Evolutionary conservation across 2,888 invertebrate genomes (phyloP), one percentile per base, ranked within the genome.

Genomic region (Heliconius erato): DNA sequence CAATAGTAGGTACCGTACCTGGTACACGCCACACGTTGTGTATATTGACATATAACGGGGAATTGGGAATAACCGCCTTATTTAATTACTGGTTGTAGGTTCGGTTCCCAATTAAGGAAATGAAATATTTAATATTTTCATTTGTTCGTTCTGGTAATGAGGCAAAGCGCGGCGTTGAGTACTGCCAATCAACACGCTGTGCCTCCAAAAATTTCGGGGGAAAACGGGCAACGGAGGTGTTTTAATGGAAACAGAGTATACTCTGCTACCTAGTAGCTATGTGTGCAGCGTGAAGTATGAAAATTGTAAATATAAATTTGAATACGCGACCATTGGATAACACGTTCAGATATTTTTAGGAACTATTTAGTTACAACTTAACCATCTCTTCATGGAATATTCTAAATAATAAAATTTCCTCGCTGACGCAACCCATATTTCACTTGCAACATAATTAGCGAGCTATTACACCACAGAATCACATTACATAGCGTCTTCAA

Each of bases 401-500:
- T 72, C 76, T 40, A 35, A 76, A 40, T 63, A 63, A 76, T 63
- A 19, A 49, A 28, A 67, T 68, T 78, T 32, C 49, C 28, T 78
- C 68, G 2, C 23, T 65, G 78, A 78, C 28, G 44, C 49, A 78
- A 78, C 49, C 32, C 7, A 78, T 49, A 49, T 78, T 78, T 32
- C 49, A 28, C 49, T 78, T 78, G 78, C 78, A 67, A 65, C 67
- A 67, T 74, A 74, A 74, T 76, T 40, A 63, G 63, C 35, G 12
- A 26, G 35, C 16, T n/a, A 76, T 76, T 76, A 40, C 63, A 35
- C 28, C 65, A 78, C 44, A 67, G 65, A 44, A 26, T 63, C 76
- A 40, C 59, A 76, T 76, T 63, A 76, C 26, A 49, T 40, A 40
- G 76, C 63, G n/a, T 76, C 76, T 76, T 76, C n/a, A n/a, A n/a